A percentile compares a stretch with the other conserved stretches of the same genome.
Evolutionary conservation across 2,888 invertebrate species (phyloP).

Genomic region (Hirudinaria manillensis): DNA sequence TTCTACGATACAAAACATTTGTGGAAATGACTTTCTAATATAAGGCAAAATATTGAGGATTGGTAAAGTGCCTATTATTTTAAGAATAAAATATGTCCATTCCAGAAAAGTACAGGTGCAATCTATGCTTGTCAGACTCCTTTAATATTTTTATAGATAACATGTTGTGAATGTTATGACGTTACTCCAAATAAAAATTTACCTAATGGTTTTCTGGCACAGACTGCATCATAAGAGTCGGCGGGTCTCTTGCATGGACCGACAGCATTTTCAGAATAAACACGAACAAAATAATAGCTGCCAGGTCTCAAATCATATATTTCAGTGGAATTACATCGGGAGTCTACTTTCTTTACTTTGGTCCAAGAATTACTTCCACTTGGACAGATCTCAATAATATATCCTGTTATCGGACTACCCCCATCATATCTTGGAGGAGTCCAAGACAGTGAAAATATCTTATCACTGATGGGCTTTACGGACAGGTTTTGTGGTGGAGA

Average conservation of each 20-base stretch:
- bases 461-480: constrained; percentile 18
- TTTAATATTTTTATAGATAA: too few species aligned
- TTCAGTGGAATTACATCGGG: constrained; percentile 63
- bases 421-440: constrained; percentile 48
- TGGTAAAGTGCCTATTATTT: too few species aligned
- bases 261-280: constrained; percentile 78
- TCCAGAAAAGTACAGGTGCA: too few species aligned
- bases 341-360: constrained; percentile 86
- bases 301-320: constrained; percentile 35
- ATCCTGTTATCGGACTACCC: constrained; percentile 45
- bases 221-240: constrained; percentile 37
- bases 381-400: constrained; percentile 46
- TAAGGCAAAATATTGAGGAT: too few species aligned
- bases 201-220: constrained; percentile 46
- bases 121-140: too few species aligned
- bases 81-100: too few species aligned
- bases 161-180: too few species aligned
- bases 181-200: constrained; percentile 26
- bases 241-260: constrained; percentile 57
- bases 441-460: constrained; percentile 43
- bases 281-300: constrained; percentile 68
- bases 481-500: constrained; percentile 24
- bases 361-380: constrained; percentile 61
- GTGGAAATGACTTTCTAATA: too few species aligned
- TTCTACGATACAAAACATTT: constrained; percentile 1